Percentiles rank a stretch among this genome's conserved stretches.
These are phyloP conservation scores for Hyposoter didymator DNA, from an alignment of 2,888 invertebrate species.

Conservation along the genomic window DNA sequence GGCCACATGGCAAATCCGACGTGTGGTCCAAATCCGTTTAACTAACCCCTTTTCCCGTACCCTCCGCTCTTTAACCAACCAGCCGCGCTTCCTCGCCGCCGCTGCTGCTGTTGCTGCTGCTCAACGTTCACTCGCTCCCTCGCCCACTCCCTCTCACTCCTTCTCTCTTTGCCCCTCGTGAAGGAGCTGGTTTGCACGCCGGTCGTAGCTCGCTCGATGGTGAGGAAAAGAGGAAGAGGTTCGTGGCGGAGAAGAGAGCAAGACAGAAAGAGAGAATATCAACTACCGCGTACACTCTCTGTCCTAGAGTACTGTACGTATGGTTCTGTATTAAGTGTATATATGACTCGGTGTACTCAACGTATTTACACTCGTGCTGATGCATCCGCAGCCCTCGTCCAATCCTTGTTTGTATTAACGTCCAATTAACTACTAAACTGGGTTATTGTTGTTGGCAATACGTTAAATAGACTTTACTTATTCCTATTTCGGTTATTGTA, in stretches of 20 bases:
- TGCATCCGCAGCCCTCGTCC: neutral
- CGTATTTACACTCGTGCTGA: constrained; percentile 57
- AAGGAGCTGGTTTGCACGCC: neutral
- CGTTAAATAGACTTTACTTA: neutral
- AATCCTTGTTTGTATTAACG: constrained; percentile 63
- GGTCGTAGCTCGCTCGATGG: neutral
- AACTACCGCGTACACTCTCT: neutral
- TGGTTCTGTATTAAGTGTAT: neutral
- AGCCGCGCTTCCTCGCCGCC: constrained; percentile 22
- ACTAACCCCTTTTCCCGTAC: constrained; percentile 43
- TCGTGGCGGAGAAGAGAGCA: neutral
- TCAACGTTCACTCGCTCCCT: constrained; percentile 17
- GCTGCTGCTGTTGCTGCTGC: too few relatives aligned
- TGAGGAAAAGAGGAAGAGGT: neutral
- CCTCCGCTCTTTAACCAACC: constrained; percentile 40
- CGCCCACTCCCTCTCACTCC: neutral
- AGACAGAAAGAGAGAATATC: neutral
- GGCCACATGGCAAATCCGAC: constrained; percentile 67
- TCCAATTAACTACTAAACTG: constrained; percentile 63
- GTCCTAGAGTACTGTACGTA: constrained; percentile 6
- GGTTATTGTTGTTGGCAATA: constrained; percentile 54
- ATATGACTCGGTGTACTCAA: constrained; percentile 59
- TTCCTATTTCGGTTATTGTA: neutral
- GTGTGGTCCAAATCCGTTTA: constrained; percentile 68
- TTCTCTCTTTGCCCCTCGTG: neutral